Evolutionary conservation across 2,113 vertebrate species (phyloP).

Genomic region (Xiphophorus maculatus): DNA sequence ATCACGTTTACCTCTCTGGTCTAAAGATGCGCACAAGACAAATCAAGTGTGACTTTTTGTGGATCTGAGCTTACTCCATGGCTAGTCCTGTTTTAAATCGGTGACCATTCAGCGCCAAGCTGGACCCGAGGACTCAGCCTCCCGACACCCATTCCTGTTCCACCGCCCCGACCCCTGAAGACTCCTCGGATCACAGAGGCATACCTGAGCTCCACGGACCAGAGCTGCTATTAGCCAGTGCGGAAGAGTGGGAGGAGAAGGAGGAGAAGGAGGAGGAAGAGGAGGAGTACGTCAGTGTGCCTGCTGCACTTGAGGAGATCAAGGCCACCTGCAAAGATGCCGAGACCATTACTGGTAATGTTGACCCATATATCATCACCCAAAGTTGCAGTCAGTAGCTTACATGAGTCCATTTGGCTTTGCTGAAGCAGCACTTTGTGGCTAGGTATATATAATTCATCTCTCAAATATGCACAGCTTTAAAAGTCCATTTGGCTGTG

Average conservation of each 20-base stretch:
- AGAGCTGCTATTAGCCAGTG: constrained; percentile 74
- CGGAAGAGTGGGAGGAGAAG: constrained; percentile 84
- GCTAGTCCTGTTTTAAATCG: constrained; percentile 80
- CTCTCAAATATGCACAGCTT: background rate
- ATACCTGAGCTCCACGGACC: constrained; percentile 59
- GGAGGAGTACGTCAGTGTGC: constrained; percentile 87
- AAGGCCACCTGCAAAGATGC: constrained; percentile 87
- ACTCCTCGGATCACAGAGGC: constrained; percentile 67
- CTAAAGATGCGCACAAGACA: constrained; percentile 13
- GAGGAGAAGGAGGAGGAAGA: constrained; percentile 77
- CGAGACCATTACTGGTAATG: constrained; percentile 95
- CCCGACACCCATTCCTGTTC: constrained; percentile 83
- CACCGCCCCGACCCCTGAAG: constrained; percentile 74
- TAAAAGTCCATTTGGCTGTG: constrained; percentile 4
- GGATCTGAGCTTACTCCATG: constrained; percentile 78
- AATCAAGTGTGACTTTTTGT: constrained; percentile 27
- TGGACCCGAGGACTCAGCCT: constrained; percentile 88
- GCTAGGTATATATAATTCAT: constrained; percentile 25
- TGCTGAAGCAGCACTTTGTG: constrained; percentile 11
- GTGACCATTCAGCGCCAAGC: constrained; percentile 93
- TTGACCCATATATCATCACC: constrained; percentile 23
- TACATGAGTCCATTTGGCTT: constrained; percentile 25
- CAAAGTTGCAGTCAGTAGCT: background rate
- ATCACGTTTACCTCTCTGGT: background rate
- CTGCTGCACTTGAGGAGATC: constrained; percentile 66